Evolutionary conservation across 2,113 vertebrate genomes (phyloP).

Genomic region (Glareola pratincola): DNA sequence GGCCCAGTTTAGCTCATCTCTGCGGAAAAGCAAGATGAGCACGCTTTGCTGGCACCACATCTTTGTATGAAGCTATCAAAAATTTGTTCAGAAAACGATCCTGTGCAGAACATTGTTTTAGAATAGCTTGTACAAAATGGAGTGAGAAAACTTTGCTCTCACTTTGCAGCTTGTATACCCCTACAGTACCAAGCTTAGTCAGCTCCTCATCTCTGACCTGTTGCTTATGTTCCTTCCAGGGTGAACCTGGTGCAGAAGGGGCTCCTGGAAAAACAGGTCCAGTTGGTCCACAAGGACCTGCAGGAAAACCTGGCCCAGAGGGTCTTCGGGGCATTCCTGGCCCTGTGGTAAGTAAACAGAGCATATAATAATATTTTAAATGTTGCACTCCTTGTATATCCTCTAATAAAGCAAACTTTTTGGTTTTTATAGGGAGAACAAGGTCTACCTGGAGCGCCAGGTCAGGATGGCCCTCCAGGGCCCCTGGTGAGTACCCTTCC

Average conservation of each 20-base stretch:
- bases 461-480: slow-evolving; percentile 95
- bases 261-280: slow-evolving; percentile 95
- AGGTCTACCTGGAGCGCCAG: slow-evolving; percentile 91
- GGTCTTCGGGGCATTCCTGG: slow-evolving; percentile 95
- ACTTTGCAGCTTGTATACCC: not conserved
- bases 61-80: not conserved
- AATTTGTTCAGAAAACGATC: not conserved
- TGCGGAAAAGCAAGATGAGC: not conserved
- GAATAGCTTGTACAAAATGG: not conserved
- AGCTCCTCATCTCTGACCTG: not conserved
- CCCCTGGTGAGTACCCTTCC: slow-evolving; percentile 83
- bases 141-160: not conserved
- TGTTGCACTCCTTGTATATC: not conserved
- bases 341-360: slow-evolving; percentile 83
- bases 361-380: not conserved
- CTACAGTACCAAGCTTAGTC: not conserved
- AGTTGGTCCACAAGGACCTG: slow-evolving; percentile 91
- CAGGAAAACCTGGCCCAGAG: slow-evolving; percentile 94
- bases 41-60: not conserved
- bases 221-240: slow-evolving; percentile 68
- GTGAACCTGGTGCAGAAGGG: slow-evolving; percentile 91
- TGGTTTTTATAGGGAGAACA: slow-evolving; percentile 88
- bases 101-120: not conserved
- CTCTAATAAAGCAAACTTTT: not conserved
- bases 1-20: not conserved